Evolutionary conservation across 2,113 vertebrate genomes (phyloP), one percentile per base, ranked within the genome.

Genomic region (Monopterus albus): DNA sequence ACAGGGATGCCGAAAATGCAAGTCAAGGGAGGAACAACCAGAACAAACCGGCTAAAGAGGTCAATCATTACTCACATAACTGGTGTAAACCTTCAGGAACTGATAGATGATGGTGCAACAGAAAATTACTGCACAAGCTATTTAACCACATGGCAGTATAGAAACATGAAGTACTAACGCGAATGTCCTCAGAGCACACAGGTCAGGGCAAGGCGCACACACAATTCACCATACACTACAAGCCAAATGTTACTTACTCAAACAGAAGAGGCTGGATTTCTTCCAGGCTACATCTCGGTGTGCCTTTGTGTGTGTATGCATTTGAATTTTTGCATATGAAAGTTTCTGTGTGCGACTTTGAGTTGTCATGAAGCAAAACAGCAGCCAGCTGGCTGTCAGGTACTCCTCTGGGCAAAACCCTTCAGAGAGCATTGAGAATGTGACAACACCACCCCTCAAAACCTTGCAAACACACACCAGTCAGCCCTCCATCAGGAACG

Each of bases 381-480:
- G 59, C 18, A 36, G 1, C 31, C 79, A 81, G 73, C 81, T 80
- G 82, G 82, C 61, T 77, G 72, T 87, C 80, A 79, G 82, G 78
- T 81, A 42, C 73, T 68, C 58, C 68, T 82, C 53, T 26, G 25
- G 79, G 78, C 43, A 40, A 40, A 14, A 29, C 21, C 23, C 65
- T 72, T 61, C 63, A 79, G 46, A 74, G 64, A 61, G 67, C 64
- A 68, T 61, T 81, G 77, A 81, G 69, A 10, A 77, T 63, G 65
- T 71, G 68, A 72, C 78, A 78, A 58, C 60, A 59, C 14, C 50
- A 63, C 29, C n/a, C 42, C 40, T 39, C 42, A 45, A 67, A 52
- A 2, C 51, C 21, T 6, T 4, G 13, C 36, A 42, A 11, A 20
- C 66, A 70, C 51, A 43, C 38, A 63, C 26, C 60, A 62, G 29